Conservation (phyloP, 2,888 invertebrate species). For the Cotesia congregata region DNA sequence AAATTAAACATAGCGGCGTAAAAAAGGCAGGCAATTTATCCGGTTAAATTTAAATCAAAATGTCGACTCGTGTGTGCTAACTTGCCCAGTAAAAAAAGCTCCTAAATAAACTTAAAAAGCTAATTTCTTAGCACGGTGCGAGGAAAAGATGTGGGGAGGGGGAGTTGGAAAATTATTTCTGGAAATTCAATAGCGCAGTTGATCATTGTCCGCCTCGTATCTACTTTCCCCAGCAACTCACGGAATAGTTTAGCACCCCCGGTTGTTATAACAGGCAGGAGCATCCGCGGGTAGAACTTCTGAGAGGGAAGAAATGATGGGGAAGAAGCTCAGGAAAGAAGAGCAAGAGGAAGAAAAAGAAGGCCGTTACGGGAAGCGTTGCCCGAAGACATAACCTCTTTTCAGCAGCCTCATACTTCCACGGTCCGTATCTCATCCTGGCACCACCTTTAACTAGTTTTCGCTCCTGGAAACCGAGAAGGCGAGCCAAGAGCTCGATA, state of each 20-base stretch:
- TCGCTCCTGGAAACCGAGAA: constrained; percentile 29
- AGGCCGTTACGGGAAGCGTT: constrained; percentile 35
- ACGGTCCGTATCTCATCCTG: constrained; percentile 36
- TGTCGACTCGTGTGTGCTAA: neutral
- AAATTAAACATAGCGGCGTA: neutral
- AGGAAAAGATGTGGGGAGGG: neutral
- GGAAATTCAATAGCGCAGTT: constrained; percentile 26
- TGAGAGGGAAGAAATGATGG: neutral
- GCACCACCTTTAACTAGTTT: constrained; percentile 41
- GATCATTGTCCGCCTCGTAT: constrained; percentile 25
- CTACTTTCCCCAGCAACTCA: constrained; percentile 27
- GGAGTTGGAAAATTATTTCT: constrained; percentile 16
- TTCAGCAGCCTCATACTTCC: constrained; percentile 35
- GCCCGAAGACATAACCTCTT: constrained; percentile 42
- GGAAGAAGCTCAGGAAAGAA: constrained; percentile 17
- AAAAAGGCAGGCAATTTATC: neutral
- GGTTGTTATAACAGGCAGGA: constrained; percentile 8
- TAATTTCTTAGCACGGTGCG: constrained; percentile 3
- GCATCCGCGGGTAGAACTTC: neutral
- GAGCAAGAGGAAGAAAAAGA: constrained; percentile 31
- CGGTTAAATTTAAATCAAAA: neutral
- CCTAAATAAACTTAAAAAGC: neutral
- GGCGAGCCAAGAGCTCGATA: constrained; percentile 44
- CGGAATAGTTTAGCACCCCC: constrained; percentile 23
- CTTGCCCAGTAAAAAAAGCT: neutral